Evolutionary conservation across 2,797 vertebrate species (phyloP).

Genomic region (Ciconia nigra): DNA sequence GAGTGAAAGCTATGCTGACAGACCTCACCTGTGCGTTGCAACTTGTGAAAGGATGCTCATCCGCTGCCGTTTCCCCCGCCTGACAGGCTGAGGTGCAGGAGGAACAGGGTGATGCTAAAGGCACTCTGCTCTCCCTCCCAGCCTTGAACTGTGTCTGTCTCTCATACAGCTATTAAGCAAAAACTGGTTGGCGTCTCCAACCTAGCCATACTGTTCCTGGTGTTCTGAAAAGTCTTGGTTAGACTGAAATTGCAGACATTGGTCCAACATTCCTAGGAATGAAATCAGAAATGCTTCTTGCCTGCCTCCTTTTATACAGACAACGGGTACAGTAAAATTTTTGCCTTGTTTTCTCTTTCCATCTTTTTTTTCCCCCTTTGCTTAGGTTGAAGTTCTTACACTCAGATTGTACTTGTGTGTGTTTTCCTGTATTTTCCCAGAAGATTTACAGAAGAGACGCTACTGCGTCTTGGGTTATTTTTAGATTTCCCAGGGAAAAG

Average conservation of each 20-base stretch:
- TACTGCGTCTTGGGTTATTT: background rate
- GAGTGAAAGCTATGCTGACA: rapidly evolving
- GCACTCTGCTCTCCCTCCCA: background rate
- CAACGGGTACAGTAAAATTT: background rate
- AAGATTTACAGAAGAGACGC: background rate
- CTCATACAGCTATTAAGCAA: background rate
- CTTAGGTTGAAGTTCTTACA: background rate
- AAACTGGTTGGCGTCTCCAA: background rate
- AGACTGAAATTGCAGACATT: background rate
- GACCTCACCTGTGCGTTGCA: rapidly evolving
- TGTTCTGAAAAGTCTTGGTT: background rate
- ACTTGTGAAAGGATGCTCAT: background rate
- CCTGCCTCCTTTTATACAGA: background rate
- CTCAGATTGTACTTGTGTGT: background rate
- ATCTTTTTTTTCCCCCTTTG: rapidly evolving
- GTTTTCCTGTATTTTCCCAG: slow-evolving; percentile 27
- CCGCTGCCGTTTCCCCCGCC: rapidly evolving
- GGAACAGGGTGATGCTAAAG: background rate
- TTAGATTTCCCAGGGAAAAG: background rate
- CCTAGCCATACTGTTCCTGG: rapidly evolving
- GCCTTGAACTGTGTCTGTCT: background rate
- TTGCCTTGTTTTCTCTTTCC: background rate
- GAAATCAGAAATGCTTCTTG: background rate
- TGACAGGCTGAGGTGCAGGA: background rate
- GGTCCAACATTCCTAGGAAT: background rate